Evolutionary conservation across 1,140 invertebrate genomes (phyloP).

Genomic region (Ceratina australensis): DNA sequence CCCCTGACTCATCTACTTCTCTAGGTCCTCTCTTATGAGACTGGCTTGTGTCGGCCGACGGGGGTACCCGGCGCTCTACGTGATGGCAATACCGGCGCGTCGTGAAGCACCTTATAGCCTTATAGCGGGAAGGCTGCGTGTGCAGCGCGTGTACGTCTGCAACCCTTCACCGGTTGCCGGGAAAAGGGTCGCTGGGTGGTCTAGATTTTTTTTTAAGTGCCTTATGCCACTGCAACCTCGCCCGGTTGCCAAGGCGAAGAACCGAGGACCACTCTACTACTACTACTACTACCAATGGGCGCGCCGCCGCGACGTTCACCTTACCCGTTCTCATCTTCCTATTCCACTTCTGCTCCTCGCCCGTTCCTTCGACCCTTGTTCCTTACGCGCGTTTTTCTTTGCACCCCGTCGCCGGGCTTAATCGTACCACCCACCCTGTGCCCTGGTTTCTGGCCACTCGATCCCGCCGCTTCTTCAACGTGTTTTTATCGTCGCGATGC

Average conservation of each 20-base stretch:
- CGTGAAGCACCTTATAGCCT: conserved; percentile 52
- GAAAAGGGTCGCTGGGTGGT: conserved; percentile 74
- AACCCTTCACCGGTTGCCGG: conserved; percentile 58
- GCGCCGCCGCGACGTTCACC: no score
- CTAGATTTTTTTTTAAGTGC: conserved; percentile 73
- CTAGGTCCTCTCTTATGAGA: conserved; percentile 32
- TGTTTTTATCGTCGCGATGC: conserved; percentile 49
- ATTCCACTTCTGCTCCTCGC: background rate
- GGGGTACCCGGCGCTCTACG: background rate
- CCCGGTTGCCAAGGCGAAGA: conserved; percentile 58
- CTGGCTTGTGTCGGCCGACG: conserved; percentile 14
- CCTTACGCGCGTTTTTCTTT: background rate
- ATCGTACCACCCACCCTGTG: conserved; percentile 55
- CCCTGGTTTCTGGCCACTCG: conserved; percentile 59
- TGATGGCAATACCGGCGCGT: conserved; percentile 36
- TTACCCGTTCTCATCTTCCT: background rate
- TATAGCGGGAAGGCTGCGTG: conserved; percentile 41
- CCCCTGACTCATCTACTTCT: conserved; percentile 34
- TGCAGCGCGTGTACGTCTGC: conserved; percentile 54
- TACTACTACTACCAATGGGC: no score
- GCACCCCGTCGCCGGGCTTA: conserved; percentile 22
- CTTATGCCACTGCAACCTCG: conserved; percentile 32
- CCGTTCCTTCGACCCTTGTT: background rate
- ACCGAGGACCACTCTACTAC: conserved; percentile 24
- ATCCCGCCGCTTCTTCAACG: conserved; percentile 22